Evolutionary conservation across 2,888 invertebrate species (phyloP), one percentile per base, ranked within the genome.

Genomic region (Nomada lathburiana): DNA sequence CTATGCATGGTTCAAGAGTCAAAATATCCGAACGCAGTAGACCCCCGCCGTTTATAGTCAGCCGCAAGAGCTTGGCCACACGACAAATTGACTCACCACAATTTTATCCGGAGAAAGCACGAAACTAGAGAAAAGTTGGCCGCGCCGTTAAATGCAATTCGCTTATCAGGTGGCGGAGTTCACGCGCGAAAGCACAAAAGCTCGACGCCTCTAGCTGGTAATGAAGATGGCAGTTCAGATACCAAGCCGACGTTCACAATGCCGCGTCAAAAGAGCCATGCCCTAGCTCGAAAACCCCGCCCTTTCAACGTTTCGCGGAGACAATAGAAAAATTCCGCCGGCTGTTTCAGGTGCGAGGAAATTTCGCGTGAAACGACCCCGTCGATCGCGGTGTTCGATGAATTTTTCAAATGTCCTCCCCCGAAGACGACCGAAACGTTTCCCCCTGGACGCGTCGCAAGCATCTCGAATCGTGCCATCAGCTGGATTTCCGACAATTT

Each of bases 171-270:
- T 69, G n/a, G 70, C 62, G 52, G 53, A n/a, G 23, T 52, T 64
- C 63, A 36, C 52, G 53, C 11, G 71, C 23, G 52, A 20, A 60
- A 42, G 23, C 50, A 64, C 73, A 74, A 78, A 83, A 76, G 70
- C 64, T 53, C 57, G 44, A 47, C 63, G 47, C 55, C 52, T 9
- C 69, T 75, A 78, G 76, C 52, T 72, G 47, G 57, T 82, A 82
- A 80, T 73, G 71, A 71, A 84, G 77, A 77, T 84, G 67, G 67
- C 76, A 79, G 73, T 74, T 57, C 71, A 64, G 73, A 69, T 76
- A 76, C 74, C 76, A 73, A 63, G 36, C 52, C 64, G 63, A 69
- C 71, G 60, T 84, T 81, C 71, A 7, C 42, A 73, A 72, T 83
- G 44, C 20, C 42, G 44, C 53, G 18, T 57, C 52, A 20, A 72